Percentiles rank a stretch among this genome's conserved stretches.
Evolutionary conservation across 1,140 invertebrate genomes (phyloP).

Genomic region (Lepidurus packardi): DNA sequence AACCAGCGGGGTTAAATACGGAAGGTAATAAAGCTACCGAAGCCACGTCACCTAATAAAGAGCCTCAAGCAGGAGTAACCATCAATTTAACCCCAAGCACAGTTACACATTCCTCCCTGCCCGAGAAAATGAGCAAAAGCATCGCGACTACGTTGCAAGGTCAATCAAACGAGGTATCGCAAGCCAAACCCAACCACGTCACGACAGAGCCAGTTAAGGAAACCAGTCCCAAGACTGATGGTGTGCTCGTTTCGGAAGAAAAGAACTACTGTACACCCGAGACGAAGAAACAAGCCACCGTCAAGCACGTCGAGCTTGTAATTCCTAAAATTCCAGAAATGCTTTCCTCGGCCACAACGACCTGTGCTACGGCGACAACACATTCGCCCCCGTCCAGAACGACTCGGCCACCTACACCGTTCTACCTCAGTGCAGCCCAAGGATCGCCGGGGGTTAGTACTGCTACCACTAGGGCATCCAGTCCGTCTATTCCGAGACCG

Average conservation of each 20-base stretch:
- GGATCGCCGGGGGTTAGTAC: not conserved
- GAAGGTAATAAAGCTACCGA: slow-evolving; percentile 25
- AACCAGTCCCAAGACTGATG: not conserved
- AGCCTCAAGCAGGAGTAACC: not conserved
- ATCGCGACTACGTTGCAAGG: not conserved
- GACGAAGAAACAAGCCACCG: not conserved
- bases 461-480: not conserved
- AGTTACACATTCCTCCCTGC: not conserved
- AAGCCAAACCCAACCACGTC: not conserved
- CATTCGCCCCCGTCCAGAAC: not conserved
- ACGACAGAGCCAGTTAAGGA: not conserved
- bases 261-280: not conserved
- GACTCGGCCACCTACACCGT: not conserved
- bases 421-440: not conserved
- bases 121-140: not conserved
- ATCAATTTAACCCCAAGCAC: not conserved
- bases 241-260: not conserved
- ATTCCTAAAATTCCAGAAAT: not conserved
- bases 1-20: slow-evolving; percentile 1
- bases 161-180: not conserved
- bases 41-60: not conserved
- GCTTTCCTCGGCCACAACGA: not conserved
- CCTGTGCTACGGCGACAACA: not conserved
- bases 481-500: slow-evolving; percentile 23
- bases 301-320: not conserved